phyloP scores from a whole-genome alignment of 1,140 invertebrate species.

The Pogonus chalceus region DNA sequence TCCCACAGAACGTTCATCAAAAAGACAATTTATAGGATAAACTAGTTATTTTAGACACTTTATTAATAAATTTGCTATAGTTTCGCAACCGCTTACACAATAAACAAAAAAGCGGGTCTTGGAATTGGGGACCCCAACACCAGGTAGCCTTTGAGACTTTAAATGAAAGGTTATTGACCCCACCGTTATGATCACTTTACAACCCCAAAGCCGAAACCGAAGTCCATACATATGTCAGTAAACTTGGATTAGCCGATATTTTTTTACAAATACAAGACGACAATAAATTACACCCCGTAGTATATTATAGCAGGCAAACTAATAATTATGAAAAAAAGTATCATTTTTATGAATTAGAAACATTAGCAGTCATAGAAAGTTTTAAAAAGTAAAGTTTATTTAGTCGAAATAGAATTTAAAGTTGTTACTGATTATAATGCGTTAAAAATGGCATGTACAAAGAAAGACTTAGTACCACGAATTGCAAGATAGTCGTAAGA shows the following conservation, averaged over 20 bases:
- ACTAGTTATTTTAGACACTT: constrained; percentile 28
- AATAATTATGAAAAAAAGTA: constrained; percentile 20
- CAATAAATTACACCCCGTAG: constrained; percentile 18
- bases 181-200: constrained; percentile 22
- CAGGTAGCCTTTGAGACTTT: constrained; percentile 20
- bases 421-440: constrained; percentile 32
- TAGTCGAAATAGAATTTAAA: constrained; percentile 29
- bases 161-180: constrained; percentile 17
- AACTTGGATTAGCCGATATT: constrained; percentile 19
- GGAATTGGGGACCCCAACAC: constrained; percentile 28
- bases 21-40: constrained; percentile 28
- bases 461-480: constrained; percentile 25
- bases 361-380: constrained; percentile 26
- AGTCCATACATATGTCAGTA: constrained; percentile 26
- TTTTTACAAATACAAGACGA: constrained; percentile 14
- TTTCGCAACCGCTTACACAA: constrained; percentile 26
- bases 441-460: constrained; percentile 23
- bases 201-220: constrained; percentile 19
- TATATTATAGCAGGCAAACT: constrained; percentile 19
- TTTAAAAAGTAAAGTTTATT: constrained; percentile 28
- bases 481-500: constrained; percentile 30
- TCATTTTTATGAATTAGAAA: constrained; percentile 34
- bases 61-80: constrained; percentile 27
- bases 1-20: constrained; percentile 23
- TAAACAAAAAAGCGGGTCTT: constrained; percentile 28